Evolutionary conservation across 2,113 vertebrate genomes (phyloP).

Genomic region (Prionailurus viverrinus): DNA sequence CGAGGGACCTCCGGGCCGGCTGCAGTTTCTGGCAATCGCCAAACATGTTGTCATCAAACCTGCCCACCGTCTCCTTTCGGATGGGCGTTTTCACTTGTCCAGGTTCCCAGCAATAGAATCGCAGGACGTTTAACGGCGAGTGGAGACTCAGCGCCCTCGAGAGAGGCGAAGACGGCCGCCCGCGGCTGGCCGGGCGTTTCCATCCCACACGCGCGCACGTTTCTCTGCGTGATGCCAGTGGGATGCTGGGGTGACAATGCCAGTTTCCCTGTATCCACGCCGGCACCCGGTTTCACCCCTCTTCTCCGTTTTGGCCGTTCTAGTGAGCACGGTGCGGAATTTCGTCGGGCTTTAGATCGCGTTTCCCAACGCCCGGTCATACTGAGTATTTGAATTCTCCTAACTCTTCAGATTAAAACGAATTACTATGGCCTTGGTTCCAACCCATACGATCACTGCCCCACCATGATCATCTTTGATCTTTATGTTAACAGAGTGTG

Average conservation of each 20-base stretch:
- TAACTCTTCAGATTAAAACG: not conserved
- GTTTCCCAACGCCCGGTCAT: fast-evolving
- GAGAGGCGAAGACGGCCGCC: fast-evolving
- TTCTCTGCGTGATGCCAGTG: no score
- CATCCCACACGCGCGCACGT: no score
- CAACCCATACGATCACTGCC: fast-evolving
- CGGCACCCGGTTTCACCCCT: fast-evolving
- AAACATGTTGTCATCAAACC: fast-evolving
- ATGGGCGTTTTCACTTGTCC: not conserved
- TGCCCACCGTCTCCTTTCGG: not conserved
- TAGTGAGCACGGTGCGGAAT: fast-evolving
- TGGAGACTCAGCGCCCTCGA: fast-evolving
- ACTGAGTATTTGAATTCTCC: not conserved
- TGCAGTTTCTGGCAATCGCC: fast-evolving
- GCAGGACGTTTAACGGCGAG: fast-evolving
- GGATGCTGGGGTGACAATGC: fast-evolving
- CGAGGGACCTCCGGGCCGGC: fast-evolving
- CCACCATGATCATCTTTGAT: not conserved
- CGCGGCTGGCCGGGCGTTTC: fast-evolving
- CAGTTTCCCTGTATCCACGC: fast-evolving
- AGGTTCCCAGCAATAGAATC: fast-evolving
- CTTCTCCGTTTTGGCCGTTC: not conserved
- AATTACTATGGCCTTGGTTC: not conserved
- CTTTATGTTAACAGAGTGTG: not conserved
- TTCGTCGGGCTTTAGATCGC: not conserved